A percentile compares a stretch with the other conserved stretches of the same genome.
These are phyloP conservation scores for Clarias laeviceps DNA, from an alignment of 2,797 vertebrate genomes.

Conservation along the genomic window DNA sequence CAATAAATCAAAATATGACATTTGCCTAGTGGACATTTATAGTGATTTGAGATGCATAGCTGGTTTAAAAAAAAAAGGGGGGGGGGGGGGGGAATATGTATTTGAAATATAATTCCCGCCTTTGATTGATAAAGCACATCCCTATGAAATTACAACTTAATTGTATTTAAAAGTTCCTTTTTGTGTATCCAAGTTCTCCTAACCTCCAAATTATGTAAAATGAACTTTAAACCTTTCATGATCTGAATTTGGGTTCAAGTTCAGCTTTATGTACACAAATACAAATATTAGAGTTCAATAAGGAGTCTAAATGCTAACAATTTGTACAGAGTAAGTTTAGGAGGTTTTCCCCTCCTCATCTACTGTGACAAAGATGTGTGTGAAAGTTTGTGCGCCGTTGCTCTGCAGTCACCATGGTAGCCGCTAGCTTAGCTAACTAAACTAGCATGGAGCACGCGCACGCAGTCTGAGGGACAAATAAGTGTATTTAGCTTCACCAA, in stretches of 20 bases:
- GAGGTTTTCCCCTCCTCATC: too few species aligned
- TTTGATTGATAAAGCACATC: neutral
- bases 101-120: neutral
- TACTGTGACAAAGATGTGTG: neutral
- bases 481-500: neutral
- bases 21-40: neutral
- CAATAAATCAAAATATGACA: neutral
- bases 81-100: too few species aligned
- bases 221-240: neutral
- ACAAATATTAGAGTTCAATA: too few species aligned
- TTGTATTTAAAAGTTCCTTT: too few species aligned
- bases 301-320: neutral
- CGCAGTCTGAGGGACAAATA: too few species aligned
- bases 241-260: neutral
- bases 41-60: neutral
- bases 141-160: neutral
- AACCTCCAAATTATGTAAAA: neutral
- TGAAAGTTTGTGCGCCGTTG: neutral
- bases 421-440: neutral
- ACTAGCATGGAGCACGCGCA: slow-evolving; percentile 14
- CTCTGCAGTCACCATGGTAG: neutral
- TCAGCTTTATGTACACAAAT: neutral
- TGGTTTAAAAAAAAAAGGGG: neutral
- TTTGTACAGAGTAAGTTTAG: too few species aligned
- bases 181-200: too few species aligned